Evolutionary conservation across 2,797 vertebrate species (phyloP).

Genomic region (Chelonia mydas): DNA sequence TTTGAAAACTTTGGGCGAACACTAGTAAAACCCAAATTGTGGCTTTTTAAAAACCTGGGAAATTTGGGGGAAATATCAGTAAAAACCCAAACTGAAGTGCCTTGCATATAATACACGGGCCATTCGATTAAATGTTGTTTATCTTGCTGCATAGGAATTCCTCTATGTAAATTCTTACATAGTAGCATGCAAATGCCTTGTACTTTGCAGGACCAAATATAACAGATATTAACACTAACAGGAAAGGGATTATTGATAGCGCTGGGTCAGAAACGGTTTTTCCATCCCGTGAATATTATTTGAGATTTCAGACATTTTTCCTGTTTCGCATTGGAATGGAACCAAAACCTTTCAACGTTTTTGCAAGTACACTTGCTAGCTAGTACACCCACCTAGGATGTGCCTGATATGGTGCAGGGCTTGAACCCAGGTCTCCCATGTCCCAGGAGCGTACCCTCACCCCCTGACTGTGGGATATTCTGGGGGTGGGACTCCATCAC

Average conservation of each 20-base stretch:
- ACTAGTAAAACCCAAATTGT: not conserved
- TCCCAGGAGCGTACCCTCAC: not conserved
- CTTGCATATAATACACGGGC: not conserved
- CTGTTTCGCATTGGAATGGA: not conserved
- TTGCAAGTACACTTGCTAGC: no score
- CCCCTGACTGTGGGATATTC: not conserved
- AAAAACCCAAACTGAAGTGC: not conserved
- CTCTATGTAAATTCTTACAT: conserved; percentile 52
- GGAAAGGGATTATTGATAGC: not conserved
- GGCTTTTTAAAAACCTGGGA: not conserved
- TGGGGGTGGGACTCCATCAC: no score
- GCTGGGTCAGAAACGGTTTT: not conserved
- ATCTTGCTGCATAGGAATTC: not conserved
- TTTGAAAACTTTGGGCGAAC: not conserved
- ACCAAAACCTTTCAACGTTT: not conserved
- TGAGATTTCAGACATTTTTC: not conserved
- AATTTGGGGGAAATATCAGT: not conserved
- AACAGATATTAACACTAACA: conserved; percentile 56
- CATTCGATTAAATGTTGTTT: conserved; percentile 57
- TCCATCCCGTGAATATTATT: not conserved
- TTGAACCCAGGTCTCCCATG: not conserved
- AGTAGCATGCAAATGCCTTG: conserved; percentile 54
- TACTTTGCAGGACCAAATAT: conserved; percentile 62
- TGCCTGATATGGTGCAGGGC: no score
- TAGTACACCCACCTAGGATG: not conserved